Evolutionary conservation across 1,140 invertebrate species (phyloP).

Genomic region (Pissodes strobi): DNA sequence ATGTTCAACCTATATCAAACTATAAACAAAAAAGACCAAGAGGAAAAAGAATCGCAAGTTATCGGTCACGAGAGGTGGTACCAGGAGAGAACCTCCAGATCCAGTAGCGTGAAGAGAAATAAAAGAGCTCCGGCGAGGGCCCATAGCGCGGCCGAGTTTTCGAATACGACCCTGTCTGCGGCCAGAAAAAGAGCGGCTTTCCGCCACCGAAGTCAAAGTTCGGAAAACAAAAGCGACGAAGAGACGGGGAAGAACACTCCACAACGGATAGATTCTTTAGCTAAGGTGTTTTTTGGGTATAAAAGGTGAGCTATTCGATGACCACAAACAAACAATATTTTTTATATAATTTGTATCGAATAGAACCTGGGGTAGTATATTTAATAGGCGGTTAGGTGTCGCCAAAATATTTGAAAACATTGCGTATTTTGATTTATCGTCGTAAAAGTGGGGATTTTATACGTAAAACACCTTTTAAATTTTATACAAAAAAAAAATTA

Average conservation of each 20-base stretch:
- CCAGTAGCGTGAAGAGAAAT: conserved; percentile 59
- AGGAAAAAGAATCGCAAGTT: conserved; percentile 64
- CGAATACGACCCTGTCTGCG: conserved; percentile 66
- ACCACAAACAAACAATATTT: no score
- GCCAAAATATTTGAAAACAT: no score
- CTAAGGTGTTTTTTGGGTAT: conserved; percentile 62
- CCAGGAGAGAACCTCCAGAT: conserved; percentile 58
- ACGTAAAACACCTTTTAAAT: no score
- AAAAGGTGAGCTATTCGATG: conserved; percentile 21
- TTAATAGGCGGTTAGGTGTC: no score
- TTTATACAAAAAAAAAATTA: no score
- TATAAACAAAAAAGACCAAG: conserved; percentile 66
- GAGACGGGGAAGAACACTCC: conserved; percentile 61
- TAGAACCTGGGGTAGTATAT: no score
- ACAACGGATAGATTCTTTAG: conserved; percentile 66
- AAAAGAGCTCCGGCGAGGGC: conserved; percentile 65
- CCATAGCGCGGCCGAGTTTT: conserved; percentile 74
- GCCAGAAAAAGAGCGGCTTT: conserved; percentile 64
- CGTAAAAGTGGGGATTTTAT: no score
- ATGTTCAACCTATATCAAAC: conserved; percentile 81
- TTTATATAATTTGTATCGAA: no score
- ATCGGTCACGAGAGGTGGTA: conserved; percentile 78
- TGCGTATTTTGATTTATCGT: no score
- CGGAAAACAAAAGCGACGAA: conserved; percentile 59
- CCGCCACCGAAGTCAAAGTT: conserved; percentile 63